Evolutionary conservation across 1,140 invertebrate species (phyloP), one percentile per base, ranked within the genome.

Genomic region (Oreohelix idahoensis): DNA sequence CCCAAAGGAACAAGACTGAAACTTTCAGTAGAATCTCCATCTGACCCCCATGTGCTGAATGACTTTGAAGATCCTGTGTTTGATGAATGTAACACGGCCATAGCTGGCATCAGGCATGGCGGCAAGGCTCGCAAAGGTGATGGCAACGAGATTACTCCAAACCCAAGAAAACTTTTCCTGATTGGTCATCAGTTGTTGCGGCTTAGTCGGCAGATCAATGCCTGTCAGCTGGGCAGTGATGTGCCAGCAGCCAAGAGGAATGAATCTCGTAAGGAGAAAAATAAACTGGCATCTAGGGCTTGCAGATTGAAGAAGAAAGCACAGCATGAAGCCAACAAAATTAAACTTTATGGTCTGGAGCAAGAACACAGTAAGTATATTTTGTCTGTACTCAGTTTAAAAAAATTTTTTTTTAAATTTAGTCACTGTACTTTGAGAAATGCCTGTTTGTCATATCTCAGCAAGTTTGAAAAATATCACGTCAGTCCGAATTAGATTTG

Each of bases 111-210:
- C 71, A 84, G 86, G 85, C 93, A 90, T 90, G 96, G 97, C 91
- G 97, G 97, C 8, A 98, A 99, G 94, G 97, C 97, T 71, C 94
- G 98, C 73, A 97, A 98, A 93, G 98, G 98, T 23, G 98, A 99
- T 93, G 98, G 98, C 32, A 99, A 99, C 92, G 98, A 99, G 93
- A 94, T 99, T 79, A 98, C 97, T 1, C 97, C 98, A 15, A 98
- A 98, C 94, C 97, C 98, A 32, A 94, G 95, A 76, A 99, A 99
- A 93, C 92, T 99, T 35, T 95, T 95, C 88, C 94, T 94, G 73
- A 98, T 99, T 91, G 98, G 98, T 26, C 95, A 96, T 89, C 97
- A 99, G 93, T 93, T 99, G 86, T 96, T 98, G 88, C 97, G 97
- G 92, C 94, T 99, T 29, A 96, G 96, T 79, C 95, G 95, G 88